These are phyloP conservation scores for Eutrigla gurnardus DNA, from an alignment of 2,797 vertebrate species.

Conservation along the genomic window DNA sequence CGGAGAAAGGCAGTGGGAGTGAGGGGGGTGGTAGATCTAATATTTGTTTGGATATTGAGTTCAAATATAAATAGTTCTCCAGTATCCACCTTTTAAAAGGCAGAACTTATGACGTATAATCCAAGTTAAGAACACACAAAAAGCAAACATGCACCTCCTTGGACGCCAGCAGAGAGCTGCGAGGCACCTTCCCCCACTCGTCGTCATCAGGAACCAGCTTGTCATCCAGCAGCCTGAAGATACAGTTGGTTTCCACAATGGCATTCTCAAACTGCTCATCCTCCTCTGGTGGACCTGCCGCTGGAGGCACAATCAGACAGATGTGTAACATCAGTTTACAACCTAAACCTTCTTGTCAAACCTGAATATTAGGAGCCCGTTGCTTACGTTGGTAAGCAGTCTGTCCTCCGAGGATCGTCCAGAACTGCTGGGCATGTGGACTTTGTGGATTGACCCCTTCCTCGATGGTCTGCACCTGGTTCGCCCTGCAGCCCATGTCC, in stretches of 20 bases:
- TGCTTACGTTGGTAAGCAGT: constrained; percentile 88
- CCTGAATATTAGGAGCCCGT: neutral
- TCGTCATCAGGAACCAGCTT: constrained; percentile 97
- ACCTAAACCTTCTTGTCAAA: neutral
- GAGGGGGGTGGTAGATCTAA: neutral
- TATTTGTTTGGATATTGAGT: neutral
- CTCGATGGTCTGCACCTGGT: constrained; percentile 90
- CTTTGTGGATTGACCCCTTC: constrained; percentile 90
- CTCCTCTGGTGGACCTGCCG: constrained; percentile 92
- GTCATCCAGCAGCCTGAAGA: constrained; percentile 94
- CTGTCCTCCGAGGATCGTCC: constrained; percentile 93
- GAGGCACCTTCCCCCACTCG: constrained; percentile 96
- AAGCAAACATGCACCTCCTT: constrained; percentile 87
- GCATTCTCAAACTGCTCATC: constrained; percentile 95
- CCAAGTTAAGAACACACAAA: neutral
- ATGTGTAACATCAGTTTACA: neutral
- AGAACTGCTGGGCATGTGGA: constrained; percentile 91
- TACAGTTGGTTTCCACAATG: constrained; percentile 99
- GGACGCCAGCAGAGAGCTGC: constrained; percentile 88
- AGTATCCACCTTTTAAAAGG: neutral
- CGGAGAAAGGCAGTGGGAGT: neutral
- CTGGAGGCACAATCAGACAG: constrained; percentile 70
- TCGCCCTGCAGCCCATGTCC: constrained; percentile 95
- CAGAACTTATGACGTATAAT: neutral
- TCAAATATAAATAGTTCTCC: neutral